Evolutionary conservation across 2,113 vertebrate genomes (phyloP), one percentile per base, ranked within the genome.

Genomic region (Brachypteracias leptosomus): DNA sequence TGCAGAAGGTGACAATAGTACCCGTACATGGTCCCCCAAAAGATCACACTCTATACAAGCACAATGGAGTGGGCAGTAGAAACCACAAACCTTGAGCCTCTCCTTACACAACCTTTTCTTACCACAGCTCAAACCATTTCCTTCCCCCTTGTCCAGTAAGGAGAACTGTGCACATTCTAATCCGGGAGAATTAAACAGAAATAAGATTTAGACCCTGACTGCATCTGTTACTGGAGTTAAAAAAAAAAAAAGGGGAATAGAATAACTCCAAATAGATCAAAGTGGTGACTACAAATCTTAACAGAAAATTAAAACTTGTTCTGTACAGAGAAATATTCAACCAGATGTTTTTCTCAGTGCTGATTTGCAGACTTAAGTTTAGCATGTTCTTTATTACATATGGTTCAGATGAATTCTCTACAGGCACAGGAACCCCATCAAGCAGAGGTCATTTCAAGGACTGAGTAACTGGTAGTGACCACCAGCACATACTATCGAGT

Each of bases 21-120:
- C 0, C 0, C 3, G 0, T 49, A 52, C 7, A 22, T 52, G 40
- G 24, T 25, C 58, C 44, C n/a, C 44, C 58, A 31, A 40, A 24
- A 87, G 19, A 85, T 3, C 0, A 7, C 1, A 2, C 13, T 78
- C 29, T 40, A 16, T 33, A 46, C 0, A 0, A 1, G 3, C 31
- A 18, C 33, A 49, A 40, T 1, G 8, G 51, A 88, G 33, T 0
- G 0, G 57, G 42, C n/a, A 86, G 40, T 14, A 25, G 42, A 77
- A 80, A 59, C 4, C 7, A 7, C 28, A 80, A 76, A 61, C 6
- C 6, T 57, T 52, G 25, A 74, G 11, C 26, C 7, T 75, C 11
- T 67, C 28, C 70, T 85, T 55, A 59, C 28, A 46, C 24, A 71
- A 7, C 2, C 74, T 70, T 44, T 89, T 28, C 3, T 4, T 21